A percentile compares a stretch with the other conserved stretches of the same genome.
Evolutionary conservation across 2,113 vertebrate genomes (phyloP).

Genomic region (Myanophis thanlyinensis): DNA sequence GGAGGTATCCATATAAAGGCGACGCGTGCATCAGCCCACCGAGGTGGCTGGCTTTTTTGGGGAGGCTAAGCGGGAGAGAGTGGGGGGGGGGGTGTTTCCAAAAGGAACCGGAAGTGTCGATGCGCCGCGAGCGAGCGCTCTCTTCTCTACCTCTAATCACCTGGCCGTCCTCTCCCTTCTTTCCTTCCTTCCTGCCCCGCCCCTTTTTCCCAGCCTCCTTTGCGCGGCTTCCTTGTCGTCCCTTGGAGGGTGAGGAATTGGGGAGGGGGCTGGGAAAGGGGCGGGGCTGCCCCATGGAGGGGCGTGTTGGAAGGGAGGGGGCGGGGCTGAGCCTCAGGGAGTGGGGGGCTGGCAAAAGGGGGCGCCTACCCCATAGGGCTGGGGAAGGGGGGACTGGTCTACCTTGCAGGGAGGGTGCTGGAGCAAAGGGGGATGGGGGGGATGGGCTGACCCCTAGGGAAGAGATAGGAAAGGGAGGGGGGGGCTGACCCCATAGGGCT

Average conservation of each 20-base stretch:
- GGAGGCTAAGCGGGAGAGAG: rapidly evolving
- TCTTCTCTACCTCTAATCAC: background rate
- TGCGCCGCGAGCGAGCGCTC: rapidly evolving
- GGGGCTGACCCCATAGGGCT: background rate
- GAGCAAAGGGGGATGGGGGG: background rate
- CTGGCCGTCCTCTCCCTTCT: background rate
- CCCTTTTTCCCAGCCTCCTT: background rate
- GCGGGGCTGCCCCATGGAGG: background rate
- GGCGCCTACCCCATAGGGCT: background rate
- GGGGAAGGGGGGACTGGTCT: background rate
- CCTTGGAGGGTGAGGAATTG: background rate
- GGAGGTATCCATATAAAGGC: background rate
- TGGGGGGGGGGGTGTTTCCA: too few species aligned
- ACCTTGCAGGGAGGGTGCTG: background rate
- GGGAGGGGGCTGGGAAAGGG: background rate
- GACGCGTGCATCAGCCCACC: background rate
- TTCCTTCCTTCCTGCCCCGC: background rate
- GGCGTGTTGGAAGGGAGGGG: background rate
- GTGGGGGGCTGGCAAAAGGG: rapidly evolving
- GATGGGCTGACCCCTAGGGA: too few species aligned
- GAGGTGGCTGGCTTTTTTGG: background rate
- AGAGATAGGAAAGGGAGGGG: background rate
- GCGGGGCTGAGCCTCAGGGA: rapidly evolving
- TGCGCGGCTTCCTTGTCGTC: background rate
- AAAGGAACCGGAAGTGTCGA: background rate